A percentile compares a stretch with the other conserved stretches of the same genome.
Conservation (phyloP, 2,113 vertebrate species). For the Nerophis lumbriciformis region DNA sequence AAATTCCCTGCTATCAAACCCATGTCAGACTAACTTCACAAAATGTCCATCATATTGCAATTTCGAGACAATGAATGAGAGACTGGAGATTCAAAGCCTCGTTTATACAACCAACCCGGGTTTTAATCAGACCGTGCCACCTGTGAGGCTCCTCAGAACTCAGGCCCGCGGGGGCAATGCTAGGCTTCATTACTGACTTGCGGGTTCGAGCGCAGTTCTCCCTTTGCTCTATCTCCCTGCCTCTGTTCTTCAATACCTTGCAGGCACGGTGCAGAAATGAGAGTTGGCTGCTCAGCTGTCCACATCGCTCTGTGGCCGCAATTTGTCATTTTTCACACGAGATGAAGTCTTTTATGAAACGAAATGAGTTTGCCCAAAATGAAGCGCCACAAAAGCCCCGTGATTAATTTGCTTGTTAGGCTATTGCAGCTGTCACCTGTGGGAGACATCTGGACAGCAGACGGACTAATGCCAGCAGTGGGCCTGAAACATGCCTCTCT, state of each 20-base stretch:
- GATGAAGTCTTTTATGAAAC: conserved; percentile 79
- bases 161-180: conserved; percentile 61
- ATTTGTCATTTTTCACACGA: conserved; percentile 78
- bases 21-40: conserved; percentile 37
- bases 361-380: conserved; percentile 77
- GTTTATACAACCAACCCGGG: conserved; percentile 49
- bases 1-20: conserved; percentile 32
- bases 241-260: conserved; percentile 61
- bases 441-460: conserved; percentile 81
- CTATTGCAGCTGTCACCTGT: conserved; percentile 80
- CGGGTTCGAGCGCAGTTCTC: conserved; percentile 65
- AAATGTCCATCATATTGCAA: conserved; percentile 49
- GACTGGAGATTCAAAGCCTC: conserved; percentile 60
- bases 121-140: conserved; percentile 71
- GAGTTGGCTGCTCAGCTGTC: conserved; percentile 59
- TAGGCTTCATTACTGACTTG: conserved; percentile 65
- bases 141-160: conserved; percentile 72
- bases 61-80: conserved; percentile 64
- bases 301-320: conserved; percentile 65
- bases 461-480: conserved; percentile 77
- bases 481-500: conserved; percentile 53
- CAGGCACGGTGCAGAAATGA: conserved; percentile 63
- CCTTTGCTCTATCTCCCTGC: conserved; percentile 53
- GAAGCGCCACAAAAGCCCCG: conserved; percentile 75
- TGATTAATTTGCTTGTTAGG: conserved; percentile 84